Conservation (phyloP, 2,113 vertebrate species). For the Alces alces region DNA sequence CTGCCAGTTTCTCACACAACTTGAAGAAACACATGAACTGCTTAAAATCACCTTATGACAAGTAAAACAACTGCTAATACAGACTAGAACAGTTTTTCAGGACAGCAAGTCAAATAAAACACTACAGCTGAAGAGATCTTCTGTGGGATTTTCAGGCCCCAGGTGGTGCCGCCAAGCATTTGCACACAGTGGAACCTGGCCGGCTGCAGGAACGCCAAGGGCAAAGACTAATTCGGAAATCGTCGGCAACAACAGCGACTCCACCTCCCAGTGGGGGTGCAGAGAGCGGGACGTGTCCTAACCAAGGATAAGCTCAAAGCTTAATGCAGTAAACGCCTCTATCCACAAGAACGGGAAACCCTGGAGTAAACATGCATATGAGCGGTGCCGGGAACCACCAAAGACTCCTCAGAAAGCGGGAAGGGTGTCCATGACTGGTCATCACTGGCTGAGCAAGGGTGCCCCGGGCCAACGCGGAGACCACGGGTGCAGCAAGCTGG, state of each 20-base stretch:
- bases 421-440: fast-evolving
- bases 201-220: neutral
- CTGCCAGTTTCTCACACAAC: neutral
- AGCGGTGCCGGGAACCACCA: neutral
- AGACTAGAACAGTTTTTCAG: neutral
- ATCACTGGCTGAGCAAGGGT: neutral
- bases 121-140: neutral
- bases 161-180: fast-evolving
- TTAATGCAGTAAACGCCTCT: neutral
- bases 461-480: fast-evolving
- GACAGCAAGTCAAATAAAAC: neutral
- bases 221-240: neutral
- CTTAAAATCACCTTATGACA: neutral
- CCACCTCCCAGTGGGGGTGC: neutral
- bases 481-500: fast-evolving
- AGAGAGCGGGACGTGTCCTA: neutral
- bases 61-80: neutral
- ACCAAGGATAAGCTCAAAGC: neutral
- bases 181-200: neutral
- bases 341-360: neutral
- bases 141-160: neutral
- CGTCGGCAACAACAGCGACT: neutral
- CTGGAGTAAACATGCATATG: fast-evolving
- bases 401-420: neutral
- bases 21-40: neutral